Evolutionary conservation across 2,888 invertebrate genomes (phyloP), one percentile per base, ranked within the genome.

Genomic region (Digitonthophagus gazella): DNA sequence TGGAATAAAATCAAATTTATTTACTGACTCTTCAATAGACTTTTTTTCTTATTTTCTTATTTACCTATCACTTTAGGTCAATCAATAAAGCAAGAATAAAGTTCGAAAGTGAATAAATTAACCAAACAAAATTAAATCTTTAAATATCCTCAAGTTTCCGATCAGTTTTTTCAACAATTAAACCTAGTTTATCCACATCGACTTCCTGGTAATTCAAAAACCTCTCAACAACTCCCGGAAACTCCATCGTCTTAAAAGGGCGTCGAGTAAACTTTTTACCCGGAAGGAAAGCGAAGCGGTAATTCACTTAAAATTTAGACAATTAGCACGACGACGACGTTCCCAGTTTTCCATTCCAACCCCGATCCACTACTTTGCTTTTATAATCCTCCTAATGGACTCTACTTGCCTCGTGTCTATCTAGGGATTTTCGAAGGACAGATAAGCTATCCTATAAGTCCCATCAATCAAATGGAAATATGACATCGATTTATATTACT

Each of bases 301-400:
- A 61, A 61, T 61, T 61, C 61, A 61, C 61, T 61, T 61, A 61
- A 61, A 61, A 61, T 61, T 61, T 61, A 61, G 61, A 61, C 61
- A 61, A 61, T 61, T 61, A 61, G 61, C 28, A 3, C 28, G 28
- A 44, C 28, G 28, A 3, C 58, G 44, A 2, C 15, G 66, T 22
- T n/a, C 18, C 15, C 8, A 44, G 28, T 44, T 44, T 44, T 44
- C 28, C 28, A 44, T 44, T 11, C 11, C 28, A 44, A 44, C 28
- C 28, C 11, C 6, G 11, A 44, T 44, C 28, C 28, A 1, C 19
- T 5, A 63, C 14, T 19, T 22, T 19, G 6, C 11, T 61, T 19
- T 19, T 19, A 14, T 20, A 63, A 44, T 44, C 28, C 18, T 63
- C 22, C 22, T 63, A 63, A 63, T 63, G 63, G 63, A 63, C 63